phyloP scores from a whole-genome alignment of 2,113 vertebrate genomes.

The Paracyprichromis sp. region DNA sequence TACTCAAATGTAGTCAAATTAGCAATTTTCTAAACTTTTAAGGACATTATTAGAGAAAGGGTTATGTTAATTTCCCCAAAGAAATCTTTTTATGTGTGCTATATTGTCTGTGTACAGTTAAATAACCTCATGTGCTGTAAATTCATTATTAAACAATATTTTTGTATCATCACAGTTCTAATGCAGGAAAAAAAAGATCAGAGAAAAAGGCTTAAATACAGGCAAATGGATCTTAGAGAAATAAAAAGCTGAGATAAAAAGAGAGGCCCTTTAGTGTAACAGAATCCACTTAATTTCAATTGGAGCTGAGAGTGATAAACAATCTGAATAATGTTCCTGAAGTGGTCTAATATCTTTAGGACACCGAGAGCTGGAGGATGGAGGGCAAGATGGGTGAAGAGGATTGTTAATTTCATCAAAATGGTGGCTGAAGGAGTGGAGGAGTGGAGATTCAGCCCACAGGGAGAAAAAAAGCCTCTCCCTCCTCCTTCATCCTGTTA shows the following conservation, averaged over 20 bases:
- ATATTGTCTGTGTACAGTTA: not conserved
- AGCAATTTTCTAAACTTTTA: not conserved
- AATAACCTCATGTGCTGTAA: not conserved
- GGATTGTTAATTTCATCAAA: slow-evolving; percentile 66
- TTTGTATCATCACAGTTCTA: not conserved
- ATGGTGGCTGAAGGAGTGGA: slow-evolving; percentile 46
- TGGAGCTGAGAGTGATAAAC: slow-evolving; percentile 63
- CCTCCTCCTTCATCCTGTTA: slow-evolving; percentile 57
- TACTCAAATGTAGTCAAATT: not conserved
- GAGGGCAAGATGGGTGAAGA: slow-evolving; percentile 44
- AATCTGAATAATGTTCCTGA: slow-evolving; percentile 66
- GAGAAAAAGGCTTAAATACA: not conserved
- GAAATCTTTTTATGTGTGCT: not conserved
- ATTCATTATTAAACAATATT: not conserved
- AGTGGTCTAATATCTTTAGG: slow-evolving; percentile 65
- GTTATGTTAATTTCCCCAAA: rapidly evolving
- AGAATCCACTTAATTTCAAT: slow-evolving; percentile 67
- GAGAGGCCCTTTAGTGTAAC: slow-evolving; percentile 31
- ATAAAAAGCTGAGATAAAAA: not conserved
- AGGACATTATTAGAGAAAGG: not conserved
- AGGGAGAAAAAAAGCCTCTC: slow-evolving; percentile 20
- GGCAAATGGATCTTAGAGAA: not conserved
- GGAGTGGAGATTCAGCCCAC: slow-evolving; percentile 47
- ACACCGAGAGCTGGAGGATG: slow-evolving; percentile 27
- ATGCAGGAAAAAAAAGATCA: not conserved